Evolutionary conservation across 2,113 vertebrate species (phyloP), one percentile per base, ranked within the genome.

Genomic region (Monopterus albus): DNA sequence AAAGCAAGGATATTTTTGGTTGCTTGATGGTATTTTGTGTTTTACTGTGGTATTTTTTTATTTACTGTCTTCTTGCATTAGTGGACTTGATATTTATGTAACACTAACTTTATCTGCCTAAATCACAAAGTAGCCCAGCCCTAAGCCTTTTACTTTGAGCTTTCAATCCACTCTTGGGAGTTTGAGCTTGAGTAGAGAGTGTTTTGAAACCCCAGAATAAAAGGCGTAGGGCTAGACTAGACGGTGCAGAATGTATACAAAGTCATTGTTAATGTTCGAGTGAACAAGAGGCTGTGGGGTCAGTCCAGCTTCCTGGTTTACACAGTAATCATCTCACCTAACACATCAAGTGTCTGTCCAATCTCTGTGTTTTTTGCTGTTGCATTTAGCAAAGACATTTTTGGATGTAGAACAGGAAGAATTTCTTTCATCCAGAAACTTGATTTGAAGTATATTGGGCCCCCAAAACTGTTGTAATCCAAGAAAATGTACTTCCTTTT

Each of bases 401-500:
- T n/a, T n/a, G n/a, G n/a, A n/a, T n/a, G n/a, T n/a, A n/a, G n/a
- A n/a, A n/a, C n/a, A n/a, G n/a, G n/a, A 29, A 0, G 1, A 26
- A 60, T 21, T 13, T 49, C 2, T 67, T 25, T 5, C 5, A n/a
- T 36, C 5, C 14, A 36, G 14, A 31, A 42, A 45, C 4, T 20
- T 13, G 1, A 45, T 52, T 56, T 56, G 10, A 36, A 38, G 11
- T 35, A 2, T 23, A 13, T n/a, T 40, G n/a, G 26, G n/a, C n/a
- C 9, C 20, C 10, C 9, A 40, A 29, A 29, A 26, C 31, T 10
- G n/a, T n/a, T n/a, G n/a, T 26, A 3, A 20, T 53, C 28, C 35
- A 72, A 33, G 18, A 45, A 40, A 47, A 55, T 56, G 11, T 29
- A n/a, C 63, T 21, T 33, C 65, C 13, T 66, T 36, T 12, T 10